Conservation (phyloP, 2,888 invertebrate genomes). For the Drosophila aldrichi region DNA sequence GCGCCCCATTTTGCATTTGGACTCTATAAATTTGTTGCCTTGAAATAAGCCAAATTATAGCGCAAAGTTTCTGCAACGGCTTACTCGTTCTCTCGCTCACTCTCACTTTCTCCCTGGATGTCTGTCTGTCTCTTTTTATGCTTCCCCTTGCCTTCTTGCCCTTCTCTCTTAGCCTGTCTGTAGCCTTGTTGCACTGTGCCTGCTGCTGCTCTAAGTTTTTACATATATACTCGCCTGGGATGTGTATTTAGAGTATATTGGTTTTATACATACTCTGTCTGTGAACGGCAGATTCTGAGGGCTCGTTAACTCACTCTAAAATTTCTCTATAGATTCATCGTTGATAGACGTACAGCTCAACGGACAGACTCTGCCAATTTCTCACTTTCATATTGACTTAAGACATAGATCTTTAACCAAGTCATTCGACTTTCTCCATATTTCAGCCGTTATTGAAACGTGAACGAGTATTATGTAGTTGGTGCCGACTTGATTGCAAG, state of each 20-base stretch:
- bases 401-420: too few relatives aligned
- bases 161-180: conserved; percentile 11
- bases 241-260: not conserved
- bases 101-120: not conserved
- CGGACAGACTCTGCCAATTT: too few relatives aligned
- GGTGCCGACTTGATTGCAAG: not conserved
- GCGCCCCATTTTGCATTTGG: conserved; percentile 71
- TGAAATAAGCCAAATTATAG: conserved; percentile 78
- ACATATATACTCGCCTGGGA: not conserved
- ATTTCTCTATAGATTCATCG: too few relatives aligned
- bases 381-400: too few relatives aligned
- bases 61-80: conserved; percentile 53
- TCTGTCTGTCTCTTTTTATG: not conserved
- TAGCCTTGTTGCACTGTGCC: conserved; percentile 56
- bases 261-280: not conserved
- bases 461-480: conserved; percentile 1
- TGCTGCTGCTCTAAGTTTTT: conserved; percentile 64
- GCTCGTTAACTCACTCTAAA: too few relatives aligned
- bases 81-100: conserved; percentile 10
- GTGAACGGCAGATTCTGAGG: too few relatives aligned
- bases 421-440: too few relatives aligned
- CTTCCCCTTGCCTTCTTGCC: not conserved
- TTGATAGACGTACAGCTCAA: too few relatives aligned
- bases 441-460: not conserved
- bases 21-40: conserved; percentile 73